Percentiles rank a stretch among this genome's conserved stretches.
phyloP scores from a whole-genome alignment of 2,888 invertebrate species.

The Scaptomyza cyrtandrae region DNA sequence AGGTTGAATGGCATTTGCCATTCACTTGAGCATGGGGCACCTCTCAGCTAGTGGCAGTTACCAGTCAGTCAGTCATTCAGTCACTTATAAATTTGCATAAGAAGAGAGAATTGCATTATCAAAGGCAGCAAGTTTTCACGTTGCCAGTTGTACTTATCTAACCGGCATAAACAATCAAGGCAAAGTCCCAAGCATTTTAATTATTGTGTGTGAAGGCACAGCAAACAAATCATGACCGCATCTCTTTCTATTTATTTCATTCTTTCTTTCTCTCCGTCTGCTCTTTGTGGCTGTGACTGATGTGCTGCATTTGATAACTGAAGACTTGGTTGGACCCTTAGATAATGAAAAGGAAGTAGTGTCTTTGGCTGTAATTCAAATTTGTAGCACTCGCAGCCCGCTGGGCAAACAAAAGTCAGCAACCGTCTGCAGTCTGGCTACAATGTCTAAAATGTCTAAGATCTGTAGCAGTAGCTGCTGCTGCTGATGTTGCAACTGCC shows the following conservation, averaged over 20 bases:
- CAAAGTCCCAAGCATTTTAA: conserved; percentile 61
- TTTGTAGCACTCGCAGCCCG: conserved; percentile 52
- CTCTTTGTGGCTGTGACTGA: conserved; percentile 40
- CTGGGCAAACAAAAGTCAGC: conserved; percentile 34
- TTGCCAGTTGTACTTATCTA: conserved; percentile 61
- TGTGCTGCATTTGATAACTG: conserved; percentile 75
- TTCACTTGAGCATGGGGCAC: conserved; percentile 43
- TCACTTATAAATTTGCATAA: conserved; percentile 76
- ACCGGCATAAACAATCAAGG: conserved; percentile 57
- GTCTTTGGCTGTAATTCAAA: conserved; percentile 62
- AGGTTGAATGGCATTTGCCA: conserved; percentile 73
- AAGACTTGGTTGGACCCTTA: conserved; percentile 63
- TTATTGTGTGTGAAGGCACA: conserved; percentile 70
- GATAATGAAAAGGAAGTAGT: conserved; percentile 71
- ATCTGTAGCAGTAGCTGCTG: conserved; percentile 30
- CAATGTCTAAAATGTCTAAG: conserved; percentile 15
- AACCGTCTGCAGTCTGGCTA: conserved; percentile 15
- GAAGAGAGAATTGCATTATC: conserved; percentile 63
- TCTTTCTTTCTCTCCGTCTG: conserved; percentile 16
- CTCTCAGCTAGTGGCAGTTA: conserved; percentile 51
- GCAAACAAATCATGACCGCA: conserved; percentile 40
- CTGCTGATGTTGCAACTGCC: conserved; percentile 37
- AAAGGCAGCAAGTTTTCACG: conserved; percentile 55
- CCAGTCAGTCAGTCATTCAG: conserved; percentile 53
- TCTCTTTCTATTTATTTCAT: conserved; percentile 13